A percentile compares a stretch with the other conserved stretches of the same genome.
Conservation (phyloP, 2,113 vertebrate species). For the Anoura caudifer region DNA sequence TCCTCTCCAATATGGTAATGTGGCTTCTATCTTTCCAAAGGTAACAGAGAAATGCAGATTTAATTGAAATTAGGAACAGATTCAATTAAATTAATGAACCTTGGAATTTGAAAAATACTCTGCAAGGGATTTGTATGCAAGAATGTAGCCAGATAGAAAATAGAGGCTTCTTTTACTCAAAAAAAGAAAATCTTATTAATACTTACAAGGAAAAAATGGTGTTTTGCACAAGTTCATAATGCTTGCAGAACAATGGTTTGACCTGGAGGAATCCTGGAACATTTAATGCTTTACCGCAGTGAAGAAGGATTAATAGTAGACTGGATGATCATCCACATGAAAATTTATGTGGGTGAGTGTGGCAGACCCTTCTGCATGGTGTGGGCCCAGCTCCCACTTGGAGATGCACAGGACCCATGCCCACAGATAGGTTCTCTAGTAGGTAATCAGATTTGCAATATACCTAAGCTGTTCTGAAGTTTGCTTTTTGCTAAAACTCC, state of each 20-base stretch:
- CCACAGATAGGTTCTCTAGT: too few species aligned
- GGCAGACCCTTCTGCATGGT: too few species aligned
- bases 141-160: constrained; percentile 6
- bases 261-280: neutral
- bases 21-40: constrained; percentile 17
- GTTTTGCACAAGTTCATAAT: neutral
- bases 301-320: neutral
- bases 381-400: too few species aligned
- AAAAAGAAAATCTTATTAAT: neutral
- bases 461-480: too few species aligned
- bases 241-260: neutral
- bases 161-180: neutral
- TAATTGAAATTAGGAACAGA: constrained; percentile 68
- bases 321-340: neutral
- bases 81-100: constrained; percentile 64
- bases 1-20: neutral
- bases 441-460: too few species aligned
- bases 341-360: neutral
- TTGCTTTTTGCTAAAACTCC: too few species aligned
- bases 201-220: neutral
- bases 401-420: too few species aligned
- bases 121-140: constrained; percentile 40
- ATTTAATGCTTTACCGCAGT: neutral
- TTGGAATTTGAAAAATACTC: constrained; percentile 63
- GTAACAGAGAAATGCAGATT: constrained; percentile 60